A percentile compares a stretch with the other conserved stretches of the same genome.
Conservation (phyloP, 2,888 invertebrate genomes). For the Scaptomyza polygonia region DNA sequence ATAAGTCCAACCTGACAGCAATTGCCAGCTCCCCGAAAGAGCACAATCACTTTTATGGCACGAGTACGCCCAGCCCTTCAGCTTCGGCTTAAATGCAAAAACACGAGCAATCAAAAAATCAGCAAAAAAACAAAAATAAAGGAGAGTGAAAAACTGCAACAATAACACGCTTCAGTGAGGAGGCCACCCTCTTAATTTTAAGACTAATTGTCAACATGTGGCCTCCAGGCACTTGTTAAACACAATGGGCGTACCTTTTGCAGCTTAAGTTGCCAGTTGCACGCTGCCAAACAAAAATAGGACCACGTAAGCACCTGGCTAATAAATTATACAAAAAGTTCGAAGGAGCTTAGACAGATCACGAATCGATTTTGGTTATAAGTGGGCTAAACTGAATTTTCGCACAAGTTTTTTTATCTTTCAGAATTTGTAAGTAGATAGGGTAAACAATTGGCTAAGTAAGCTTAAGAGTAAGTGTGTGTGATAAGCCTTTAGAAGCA, state of each 20-base stretch:
- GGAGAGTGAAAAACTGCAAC: conserved; percentile 2
- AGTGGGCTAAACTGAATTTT: not conserved
- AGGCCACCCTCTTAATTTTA: conserved; percentile 54
- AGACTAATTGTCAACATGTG: conserved; percentile 71
- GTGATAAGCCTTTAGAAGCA: too few species aligned
- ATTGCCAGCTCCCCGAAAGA: conserved; percentile 36
- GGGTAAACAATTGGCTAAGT: not conserved
- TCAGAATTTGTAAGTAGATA: not conserved
- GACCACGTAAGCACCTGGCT: conserved; percentile 3
- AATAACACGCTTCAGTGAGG: conserved; percentile 10
- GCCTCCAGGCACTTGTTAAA: conserved; percentile 19
- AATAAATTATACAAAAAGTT: conserved; percentile 8
- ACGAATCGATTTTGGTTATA: not conserved
- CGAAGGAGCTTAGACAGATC: not conserved
- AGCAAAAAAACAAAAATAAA: not conserved
- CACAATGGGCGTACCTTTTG: conserved; percentile 37
- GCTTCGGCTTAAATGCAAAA: conserved; percentile 20
- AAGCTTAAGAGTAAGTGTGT: not conserved
- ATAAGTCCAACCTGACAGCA: not conserved
- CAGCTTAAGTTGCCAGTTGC: conserved; percentile 36
- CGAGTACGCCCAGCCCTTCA: conserved; percentile 10
- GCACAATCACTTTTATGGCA: conserved; percentile 59
- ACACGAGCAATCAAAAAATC: too few species aligned
- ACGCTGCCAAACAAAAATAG: not conserved
- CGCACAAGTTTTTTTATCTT: not conserved